These are phyloP conservation scores for Perca fluviatilis DNA, from an alignment of 2,113 vertebrate genomes.

Conservation along the genomic window DNA sequence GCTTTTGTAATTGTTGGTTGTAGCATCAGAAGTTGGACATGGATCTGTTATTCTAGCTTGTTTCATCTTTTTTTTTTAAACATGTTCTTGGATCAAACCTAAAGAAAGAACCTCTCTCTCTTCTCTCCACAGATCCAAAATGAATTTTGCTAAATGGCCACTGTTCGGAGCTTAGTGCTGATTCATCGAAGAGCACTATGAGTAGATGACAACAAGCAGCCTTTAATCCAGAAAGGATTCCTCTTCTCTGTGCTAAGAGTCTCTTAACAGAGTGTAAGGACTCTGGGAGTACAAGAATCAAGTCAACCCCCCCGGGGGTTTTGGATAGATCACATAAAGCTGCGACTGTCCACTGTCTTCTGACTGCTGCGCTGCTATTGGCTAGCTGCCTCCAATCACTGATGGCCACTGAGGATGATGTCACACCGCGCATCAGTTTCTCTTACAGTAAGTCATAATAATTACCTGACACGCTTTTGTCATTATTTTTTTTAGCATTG, in stretches of 20 bases:
- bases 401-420: constrained; percentile 73
- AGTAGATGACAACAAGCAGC: constrained; percentile 65
- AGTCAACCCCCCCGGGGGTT: too few relatives aligned
- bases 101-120: constrained; percentile 50
- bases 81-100: constrained; percentile 46
- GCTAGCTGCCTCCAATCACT: constrained; percentile 60
- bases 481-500: background rate
- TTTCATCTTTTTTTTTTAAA: constrained; percentile 15
- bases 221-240: constrained; percentile 70
- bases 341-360: constrained; percentile 46
- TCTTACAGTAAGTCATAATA: constrained; percentile 77
- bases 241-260: constrained; percentile 59
- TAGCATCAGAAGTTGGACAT: constrained; percentile 31
- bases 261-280: constrained; percentile 62
- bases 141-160: constrained; percentile 54
- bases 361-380: constrained; percentile 68
- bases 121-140: constrained; percentile 70
- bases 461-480: background rate
- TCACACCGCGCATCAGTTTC: constrained; percentile 82
- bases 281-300: constrained; percentile 71
- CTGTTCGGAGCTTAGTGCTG: constrained; percentile 50
- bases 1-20: constrained; percentile 19
- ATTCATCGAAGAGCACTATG: constrained; percentile 35
- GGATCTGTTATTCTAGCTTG: constrained; percentile 43
- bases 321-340: too few relatives aligned